A percentile compares a stretch with the other conserved stretches of the same genome.
phyloP scores from a whole-genome alignment of 2,113 vertebrate species.

The Anas platyrhynchos region DNA sequence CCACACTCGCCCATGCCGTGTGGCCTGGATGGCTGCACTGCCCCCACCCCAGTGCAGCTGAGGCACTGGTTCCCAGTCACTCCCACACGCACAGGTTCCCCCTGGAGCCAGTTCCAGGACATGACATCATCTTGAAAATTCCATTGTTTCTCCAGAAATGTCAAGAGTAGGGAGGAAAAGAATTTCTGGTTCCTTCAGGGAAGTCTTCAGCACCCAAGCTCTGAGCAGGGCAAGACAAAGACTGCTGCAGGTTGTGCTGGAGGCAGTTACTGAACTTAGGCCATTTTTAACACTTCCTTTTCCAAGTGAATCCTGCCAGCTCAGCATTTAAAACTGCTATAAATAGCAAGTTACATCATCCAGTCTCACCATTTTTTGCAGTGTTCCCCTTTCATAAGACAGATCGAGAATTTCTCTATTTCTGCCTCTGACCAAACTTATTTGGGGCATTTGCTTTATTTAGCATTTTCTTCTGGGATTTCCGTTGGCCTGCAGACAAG shows the following conservation, averaged over 20 bases:
- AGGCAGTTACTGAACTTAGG: neutral
- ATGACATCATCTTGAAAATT: neutral
- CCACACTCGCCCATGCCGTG: fast-evolving
- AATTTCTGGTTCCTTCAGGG: neutral
- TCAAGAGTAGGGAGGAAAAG: neutral
- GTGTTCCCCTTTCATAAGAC: constrained; percentile 4
- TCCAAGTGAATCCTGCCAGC: neutral
- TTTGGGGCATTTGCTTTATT: constrained; percentile 8
- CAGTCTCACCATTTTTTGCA: neutral
- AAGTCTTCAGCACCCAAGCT: fast-evolving
- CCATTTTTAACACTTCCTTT: neutral
- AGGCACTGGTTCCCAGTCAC: neutral
- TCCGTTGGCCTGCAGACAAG: neutral
- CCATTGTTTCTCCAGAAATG: neutral
- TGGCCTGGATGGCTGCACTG: fast-evolving
- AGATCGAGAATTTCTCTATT: neutral
- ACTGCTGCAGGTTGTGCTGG: neutral
- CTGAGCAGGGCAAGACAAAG: neutral
- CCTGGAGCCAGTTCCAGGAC: neutral
- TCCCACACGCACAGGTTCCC: neutral
- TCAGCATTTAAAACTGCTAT: neutral
- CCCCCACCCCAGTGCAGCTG: fast-evolving
- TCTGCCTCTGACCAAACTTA: neutral
- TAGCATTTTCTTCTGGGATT: constrained; percentile 40
- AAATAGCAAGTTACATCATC: constrained; percentile 10